Base-by-base conservation (phyloP, 1,140 invertebrate genomes). In the Rhyacophila brunnea region DNA sequence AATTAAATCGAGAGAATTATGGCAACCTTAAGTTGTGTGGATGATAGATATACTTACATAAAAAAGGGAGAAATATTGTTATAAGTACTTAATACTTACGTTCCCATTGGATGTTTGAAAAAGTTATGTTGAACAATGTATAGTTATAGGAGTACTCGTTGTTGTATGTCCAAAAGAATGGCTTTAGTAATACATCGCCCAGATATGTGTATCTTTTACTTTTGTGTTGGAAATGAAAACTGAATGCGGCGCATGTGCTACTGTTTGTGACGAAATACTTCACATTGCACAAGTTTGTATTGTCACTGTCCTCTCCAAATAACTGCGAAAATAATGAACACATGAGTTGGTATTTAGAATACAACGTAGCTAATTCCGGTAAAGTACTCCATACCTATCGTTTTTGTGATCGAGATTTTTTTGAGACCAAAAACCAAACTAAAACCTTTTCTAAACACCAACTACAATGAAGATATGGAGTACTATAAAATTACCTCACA, bases 31-130 rank as follows among this genome's bases (percentile, higher is more conserved):
- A n/a, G n/a, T n/a, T n/a, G n/a, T n/a, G n/a, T n/a, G n/a, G n/a
- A n/a, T n/a, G n/a, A n/a, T n/a, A n/a, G n/a, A n/a, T n/a, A n/a
- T n/a, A n/a, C n/a, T n/a, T n/a, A n/a, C n/a, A n/a, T n/a, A n/a
- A n/a, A n/a, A n/a, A n/a, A n/a, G n/a, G n/a, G n/a, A n/a, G n/a
- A n/a, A n/a, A n/a, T n/a, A 35, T 35, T 7, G 34, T 7, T 7
- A 35, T 35, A 35, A n/a, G n/a, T 35, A 35, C 6, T 6, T n/a
- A 14, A 40, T 43, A 60, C 53, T 53, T 54, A 64, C 62, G 1
- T n/a, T 43, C 53, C 62, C 62, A 64, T 52, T 51, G 23, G 10
- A 53, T 57, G 38, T 64, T 44, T 14, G 58, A 48, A 50, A 64
- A 64, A 14, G 58, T 48, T 7, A 58, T 17, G 49, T 64, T 53